phyloP scores from a whole-genome alignment of 2,888 invertebrate genomes.

The Macrostomum cliftonense region DNA sequence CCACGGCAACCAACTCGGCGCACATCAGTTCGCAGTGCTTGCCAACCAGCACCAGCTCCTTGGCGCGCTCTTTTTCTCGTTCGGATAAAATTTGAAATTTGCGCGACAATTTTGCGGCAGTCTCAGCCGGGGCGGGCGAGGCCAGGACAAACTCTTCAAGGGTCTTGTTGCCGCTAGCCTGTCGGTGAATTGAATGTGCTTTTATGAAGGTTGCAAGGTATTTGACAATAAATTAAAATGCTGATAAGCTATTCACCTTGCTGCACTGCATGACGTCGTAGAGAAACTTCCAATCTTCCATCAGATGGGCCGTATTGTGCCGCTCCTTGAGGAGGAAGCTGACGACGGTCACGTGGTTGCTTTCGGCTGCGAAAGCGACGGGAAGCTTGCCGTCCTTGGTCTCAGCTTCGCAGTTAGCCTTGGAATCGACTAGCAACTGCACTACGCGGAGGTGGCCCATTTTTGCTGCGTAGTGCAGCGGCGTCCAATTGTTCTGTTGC shows the following conservation, averaged over 20 bases:
- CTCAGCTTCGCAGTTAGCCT: conserved; percentile 63
- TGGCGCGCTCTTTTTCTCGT: conserved; percentile 90
- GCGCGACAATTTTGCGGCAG: conserved; percentile 65
- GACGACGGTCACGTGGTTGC: conserved; percentile 83
- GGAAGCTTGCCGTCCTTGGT: conserved; percentile 89
- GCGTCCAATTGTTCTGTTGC: conserved; percentile 33
- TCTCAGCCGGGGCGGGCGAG: conserved; percentile 97
- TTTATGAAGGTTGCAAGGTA: too few relatives aligned
- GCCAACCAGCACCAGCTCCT: conserved; percentile 80
- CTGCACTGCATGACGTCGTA: conserved; percentile 95
- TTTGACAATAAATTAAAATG: too few relatives aligned
- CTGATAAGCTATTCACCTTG: too few relatives aligned
- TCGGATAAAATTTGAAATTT: conserved; percentile 54
- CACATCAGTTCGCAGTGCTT: conserved; percentile 95
- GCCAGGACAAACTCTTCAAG: conserved; percentile 90
- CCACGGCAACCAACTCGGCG: conserved; percentile 74
- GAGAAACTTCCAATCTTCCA: conserved; percentile 92
- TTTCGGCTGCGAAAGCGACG: conserved; percentile 94
- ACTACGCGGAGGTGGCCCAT: conserved; percentile 81
- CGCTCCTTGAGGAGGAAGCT: conserved; percentile 89
- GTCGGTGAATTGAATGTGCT: too few relatives aligned
- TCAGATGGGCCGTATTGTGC: conserved; percentile 81
- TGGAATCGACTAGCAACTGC: conserved; percentile 75
- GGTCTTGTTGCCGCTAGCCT: conserved; percentile 45
- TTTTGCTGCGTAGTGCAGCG: conserved; percentile 33